Conservation (phyloP, 1,140 invertebrate genomes). For the Hyles vespertilio region DNA sequence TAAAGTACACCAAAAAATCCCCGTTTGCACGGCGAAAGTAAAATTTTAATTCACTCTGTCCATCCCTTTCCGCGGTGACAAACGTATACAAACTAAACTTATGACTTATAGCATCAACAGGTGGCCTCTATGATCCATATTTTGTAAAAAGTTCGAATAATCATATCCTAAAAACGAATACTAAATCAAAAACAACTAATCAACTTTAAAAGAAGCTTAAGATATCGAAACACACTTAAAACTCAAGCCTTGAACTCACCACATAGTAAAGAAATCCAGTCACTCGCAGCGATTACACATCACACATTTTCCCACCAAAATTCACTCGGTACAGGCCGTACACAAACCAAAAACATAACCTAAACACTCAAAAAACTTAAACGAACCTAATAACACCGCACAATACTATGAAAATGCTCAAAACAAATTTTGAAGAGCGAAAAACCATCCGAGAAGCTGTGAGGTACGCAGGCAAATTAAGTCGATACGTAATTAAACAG, state of each 20-base stretch:
- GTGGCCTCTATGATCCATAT: slow-evolving; percentile 6
- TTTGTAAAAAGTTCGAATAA: too few species aligned
- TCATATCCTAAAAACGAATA: too few species aligned
- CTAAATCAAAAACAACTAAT: too few species aligned
- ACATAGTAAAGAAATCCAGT: too few species aligned
- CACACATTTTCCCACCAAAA: slow-evolving; percentile 20
- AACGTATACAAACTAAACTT: too few species aligned
- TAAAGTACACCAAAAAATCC: too few species aligned
- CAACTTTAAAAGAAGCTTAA: too few species aligned
- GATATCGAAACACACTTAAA: too few species aligned
- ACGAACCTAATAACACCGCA: neutral
- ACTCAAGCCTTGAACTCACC: too few species aligned
- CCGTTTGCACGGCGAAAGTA: too few species aligned
- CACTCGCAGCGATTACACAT: neutral
- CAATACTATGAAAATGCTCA: slow-evolving; percentile 6
- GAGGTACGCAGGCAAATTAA: slow-evolving; percentile 69
- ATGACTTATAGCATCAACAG: slow-evolving; percentile 9
- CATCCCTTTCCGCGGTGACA: too few species aligned
- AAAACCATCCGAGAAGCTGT: slow-evolving; percentile 30
- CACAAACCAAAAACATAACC: slow-evolving; percentile 16
- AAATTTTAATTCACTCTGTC: too few species aligned
- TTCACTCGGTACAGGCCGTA: neutral
- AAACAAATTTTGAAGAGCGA: slow-evolving; percentile 2
- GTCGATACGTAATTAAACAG: slow-evolving; percentile 76
- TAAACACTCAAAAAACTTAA: slow-evolving; percentile 1